Percentiles rank a stretch among this genome's conserved stretches.
Conservation (phyloP, 2,113 vertebrate species). For the Rhinopomastus cyanomelas region DNA sequence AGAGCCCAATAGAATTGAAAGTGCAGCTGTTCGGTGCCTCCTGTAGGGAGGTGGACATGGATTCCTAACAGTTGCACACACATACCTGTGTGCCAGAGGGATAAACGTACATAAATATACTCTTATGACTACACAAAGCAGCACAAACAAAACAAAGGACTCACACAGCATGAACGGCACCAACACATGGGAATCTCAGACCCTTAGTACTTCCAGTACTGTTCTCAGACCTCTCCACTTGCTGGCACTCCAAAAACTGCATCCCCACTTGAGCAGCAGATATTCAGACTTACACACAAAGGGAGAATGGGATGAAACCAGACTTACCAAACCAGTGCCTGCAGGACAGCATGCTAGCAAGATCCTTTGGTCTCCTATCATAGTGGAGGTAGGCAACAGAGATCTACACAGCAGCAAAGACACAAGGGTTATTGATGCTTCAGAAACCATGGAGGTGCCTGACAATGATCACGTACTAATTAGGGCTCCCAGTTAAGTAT, state of each 20-base stretch:
- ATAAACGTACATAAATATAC: neutral
- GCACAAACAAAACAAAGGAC: neutral
- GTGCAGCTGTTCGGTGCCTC: neutral
- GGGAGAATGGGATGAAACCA: neutral
- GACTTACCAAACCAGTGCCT: neutral
- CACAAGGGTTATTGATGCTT: neutral
- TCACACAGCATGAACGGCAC: neutral
- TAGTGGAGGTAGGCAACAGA: too few relatives aligned
- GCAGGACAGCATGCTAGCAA: too few relatives aligned
- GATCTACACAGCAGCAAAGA: too few relatives aligned
- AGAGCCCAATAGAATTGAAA: neutral
- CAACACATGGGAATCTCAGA: too few relatives aligned
- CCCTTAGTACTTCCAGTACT: neutral
- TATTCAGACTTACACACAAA: neutral
- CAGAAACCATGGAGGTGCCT: too few relatives aligned
- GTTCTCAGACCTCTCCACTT: neutral
- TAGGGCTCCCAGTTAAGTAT: too few relatives aligned
- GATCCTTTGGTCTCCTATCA: too few relatives aligned
- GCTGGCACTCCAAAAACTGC: neutral
- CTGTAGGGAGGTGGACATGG: neutral
- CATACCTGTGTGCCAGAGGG: too few relatives aligned
- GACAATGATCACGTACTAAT: too few relatives aligned
- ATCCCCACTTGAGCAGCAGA: neutral
- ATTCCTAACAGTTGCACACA: neutral
- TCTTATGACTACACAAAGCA: too few relatives aligned